Conservation (phyloP, 2,113 vertebrate genomes). For the Anhinga rufa region DNA sequence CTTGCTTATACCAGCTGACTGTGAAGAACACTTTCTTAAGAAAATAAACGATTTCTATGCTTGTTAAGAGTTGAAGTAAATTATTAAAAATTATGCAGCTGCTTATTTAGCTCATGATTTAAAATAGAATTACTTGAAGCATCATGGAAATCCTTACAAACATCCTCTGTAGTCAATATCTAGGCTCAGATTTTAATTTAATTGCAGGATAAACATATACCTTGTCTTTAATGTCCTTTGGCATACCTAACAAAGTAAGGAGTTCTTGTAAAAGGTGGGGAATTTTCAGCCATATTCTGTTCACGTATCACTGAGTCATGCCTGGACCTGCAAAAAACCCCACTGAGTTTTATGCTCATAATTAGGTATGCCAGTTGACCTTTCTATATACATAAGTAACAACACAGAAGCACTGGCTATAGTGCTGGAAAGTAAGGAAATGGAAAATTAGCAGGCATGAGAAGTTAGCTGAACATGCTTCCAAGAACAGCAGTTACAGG, state of each 20-base stretch:
- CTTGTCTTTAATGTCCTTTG: neutral
- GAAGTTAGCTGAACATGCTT: neutral
- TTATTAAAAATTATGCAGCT: neutral
- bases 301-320: neutral
- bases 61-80: neutral
- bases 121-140: neutral
- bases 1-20: neutral
- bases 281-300: neutral
- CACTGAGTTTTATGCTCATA: rapidly evolving
- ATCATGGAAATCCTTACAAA: neutral
- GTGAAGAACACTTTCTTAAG: neutral
- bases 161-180: neutral
- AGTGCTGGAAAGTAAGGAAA: neutral
- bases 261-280: neutral
- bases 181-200: neutral
- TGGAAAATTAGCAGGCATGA: neutral
- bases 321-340: neutral
- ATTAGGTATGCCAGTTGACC: neutral
- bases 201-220: neutral
- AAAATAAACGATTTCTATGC: neutral
- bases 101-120: neutral
- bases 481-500: neutral
- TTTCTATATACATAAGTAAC: neutral
- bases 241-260: neutral
- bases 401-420: neutral